Conservation (phyloP, 2,888 invertebrate genomes). For the Anticlea derivata region DNA sequence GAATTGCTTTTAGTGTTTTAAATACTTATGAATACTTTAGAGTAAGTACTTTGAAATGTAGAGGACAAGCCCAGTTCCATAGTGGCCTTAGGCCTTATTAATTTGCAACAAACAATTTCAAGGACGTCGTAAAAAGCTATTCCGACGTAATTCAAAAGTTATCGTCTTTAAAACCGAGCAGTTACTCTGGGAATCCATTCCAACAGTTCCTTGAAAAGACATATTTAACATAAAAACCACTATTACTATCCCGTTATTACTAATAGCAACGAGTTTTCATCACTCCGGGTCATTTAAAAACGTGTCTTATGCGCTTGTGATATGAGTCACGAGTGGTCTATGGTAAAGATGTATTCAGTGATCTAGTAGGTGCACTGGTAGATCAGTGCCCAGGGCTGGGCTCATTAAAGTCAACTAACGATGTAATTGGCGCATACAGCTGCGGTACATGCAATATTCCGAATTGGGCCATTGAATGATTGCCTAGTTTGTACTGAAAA, state of each 20-base stretch:
- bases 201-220: conserved; percentile 22
- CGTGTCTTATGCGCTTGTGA: conserved; percentile 16
- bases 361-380: conserved; percentile 46
- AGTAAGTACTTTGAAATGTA: background rate
- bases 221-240: conserved; percentile 40
- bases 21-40: background rate
- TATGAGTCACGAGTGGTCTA: conserved; percentile 29
- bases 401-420: conserved; percentile 72
- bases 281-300: conserved; percentile 15
- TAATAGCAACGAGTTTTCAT: conserved; percentile 28
- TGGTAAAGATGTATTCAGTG: conserved; percentile 40
- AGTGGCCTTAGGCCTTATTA: conserved; percentile 1
- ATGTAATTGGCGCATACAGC: conserved; percentile 62
- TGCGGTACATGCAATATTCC: conserved; percentile 19
- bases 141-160: conserved; percentile 2
- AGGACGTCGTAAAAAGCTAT: conserved; percentile 9
- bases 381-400: conserved; percentile 54
- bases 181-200: conserved; percentile 17
- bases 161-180: conserved; percentile 1
- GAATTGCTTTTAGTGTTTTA: conserved; percentile 4
- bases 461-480: conserved; percentile 11
- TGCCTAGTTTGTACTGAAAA: conserved; percentile 17
- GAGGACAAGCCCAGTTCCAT: background rate
- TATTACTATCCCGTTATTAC: conserved; percentile 36
- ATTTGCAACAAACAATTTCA: conserved; percentile 11